Evolutionary conservation across 2,888 invertebrate genomes (phyloP).

Genomic region (Ophion ellenae): DNA sequence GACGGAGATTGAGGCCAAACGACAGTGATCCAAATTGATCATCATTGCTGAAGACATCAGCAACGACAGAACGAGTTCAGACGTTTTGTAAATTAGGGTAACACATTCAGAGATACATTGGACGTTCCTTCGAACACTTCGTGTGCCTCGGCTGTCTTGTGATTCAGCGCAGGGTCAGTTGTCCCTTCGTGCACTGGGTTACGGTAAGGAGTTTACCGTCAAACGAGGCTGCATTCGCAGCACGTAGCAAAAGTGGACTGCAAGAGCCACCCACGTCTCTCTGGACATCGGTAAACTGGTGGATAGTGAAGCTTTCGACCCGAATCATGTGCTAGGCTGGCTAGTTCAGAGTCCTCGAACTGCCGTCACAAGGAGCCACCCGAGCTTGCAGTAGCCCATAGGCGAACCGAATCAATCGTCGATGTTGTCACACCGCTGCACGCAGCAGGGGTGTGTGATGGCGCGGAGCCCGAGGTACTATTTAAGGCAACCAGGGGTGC

Average conservation of each 20-base stretch:
- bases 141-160: conserved; percentile 11
- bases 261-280: conserved; percentile 38
- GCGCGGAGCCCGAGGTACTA: conserved; percentile 1
- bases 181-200: conserved; percentile 48
- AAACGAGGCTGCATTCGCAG: conserved; percentile 45
- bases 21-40: background rate
- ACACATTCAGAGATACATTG: background rate
- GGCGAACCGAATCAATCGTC: conserved; percentile 71
- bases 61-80: background rate
- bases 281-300: conserved; percentile 52
- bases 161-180: conserved; percentile 13
- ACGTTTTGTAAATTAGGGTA: background rate
- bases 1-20: background rate
- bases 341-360: conserved; percentile 46
- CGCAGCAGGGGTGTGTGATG: conserved; percentile 24
- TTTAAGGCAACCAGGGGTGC: conserved; percentile 1
- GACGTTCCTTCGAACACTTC: conserved; percentile 16
- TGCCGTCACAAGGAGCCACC: conserved; percentile 26
- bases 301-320: conserved; percentile 54
- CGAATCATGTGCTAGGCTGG: conserved; percentile 46
- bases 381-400: conserved; percentile 49
- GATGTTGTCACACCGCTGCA: conserved; percentile 65
- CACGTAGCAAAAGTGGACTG: conserved; percentile 55
- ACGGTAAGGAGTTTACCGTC: conserved; percentile 52
- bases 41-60: background rate